Conservation (phyloP, 1,140 invertebrate species). For the Magallana ariakensis region DNA sequence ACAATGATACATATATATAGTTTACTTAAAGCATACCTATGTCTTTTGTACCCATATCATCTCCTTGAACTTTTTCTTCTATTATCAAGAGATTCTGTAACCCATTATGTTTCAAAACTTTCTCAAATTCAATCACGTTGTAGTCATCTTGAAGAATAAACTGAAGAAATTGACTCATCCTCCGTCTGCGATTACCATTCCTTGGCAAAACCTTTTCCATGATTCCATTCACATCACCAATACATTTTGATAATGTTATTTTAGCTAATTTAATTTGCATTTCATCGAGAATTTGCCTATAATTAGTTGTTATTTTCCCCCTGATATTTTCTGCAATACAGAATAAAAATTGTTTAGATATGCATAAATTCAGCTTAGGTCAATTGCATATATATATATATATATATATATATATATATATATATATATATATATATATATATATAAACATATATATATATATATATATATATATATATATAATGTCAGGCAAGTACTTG, state of each 20-base stretch:
- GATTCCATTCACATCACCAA: neutral
- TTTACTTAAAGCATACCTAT: neutral
- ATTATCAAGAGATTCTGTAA: neutral
- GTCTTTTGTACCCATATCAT: neutral
- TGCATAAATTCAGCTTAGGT: too few relatives aligned
- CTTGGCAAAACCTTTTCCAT: neutral
- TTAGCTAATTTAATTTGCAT: slow-evolving; percentile 7
- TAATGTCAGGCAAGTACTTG: neutral
- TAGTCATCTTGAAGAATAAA: slow-evolving; percentile 8
- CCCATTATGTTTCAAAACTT: neutral
- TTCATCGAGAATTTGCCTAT: neutral
- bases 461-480: too few relatives aligned
- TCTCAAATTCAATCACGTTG: slow-evolving; percentile 14
- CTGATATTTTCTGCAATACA: slow-evolving; percentile 16
- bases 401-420: too few relatives aligned
- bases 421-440: too few relatives aligned
- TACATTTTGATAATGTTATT: neutral
- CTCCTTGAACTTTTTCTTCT: neutral
- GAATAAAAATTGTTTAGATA: too few relatives aligned
- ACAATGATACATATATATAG: too few relatives aligned
- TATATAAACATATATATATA: too few relatives aligned
- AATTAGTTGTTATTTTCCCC: neutral
- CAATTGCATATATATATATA: too few relatives aligned
- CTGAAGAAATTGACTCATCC: neutral
- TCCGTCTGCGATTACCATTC: neutral